These are phyloP conservation scores for Acromyrmex heyeri DNA, from an alignment of 1,140 invertebrate species.

Conservation along the genomic window DNA sequence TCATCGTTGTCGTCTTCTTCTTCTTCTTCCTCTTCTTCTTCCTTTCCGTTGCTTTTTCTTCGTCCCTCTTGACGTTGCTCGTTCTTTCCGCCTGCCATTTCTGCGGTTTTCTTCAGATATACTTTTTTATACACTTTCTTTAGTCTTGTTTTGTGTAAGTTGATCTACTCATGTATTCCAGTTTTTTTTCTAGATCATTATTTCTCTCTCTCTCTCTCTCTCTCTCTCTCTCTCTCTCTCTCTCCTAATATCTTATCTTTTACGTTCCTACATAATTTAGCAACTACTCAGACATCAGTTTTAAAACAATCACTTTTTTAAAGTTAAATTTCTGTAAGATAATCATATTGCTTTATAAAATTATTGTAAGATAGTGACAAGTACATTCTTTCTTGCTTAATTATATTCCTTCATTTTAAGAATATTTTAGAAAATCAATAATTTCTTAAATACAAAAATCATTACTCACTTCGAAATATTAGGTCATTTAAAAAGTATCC, in stretches of 20 bases:
- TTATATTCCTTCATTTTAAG: not conserved
- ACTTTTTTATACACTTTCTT: not conserved
- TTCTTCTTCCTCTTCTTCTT: not conserved
- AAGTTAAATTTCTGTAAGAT: not conserved
- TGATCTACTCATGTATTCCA: conserved; percentile 29
- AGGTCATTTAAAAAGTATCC: too few relatives aligned
- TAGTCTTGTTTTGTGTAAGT: conserved; percentile 13
- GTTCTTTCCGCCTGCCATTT: conserved; percentile 13
- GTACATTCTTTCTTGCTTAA: not conserved
- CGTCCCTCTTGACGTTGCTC: not conserved
- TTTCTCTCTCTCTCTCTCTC: conserved; percentile 9
- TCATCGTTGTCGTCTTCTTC: not conserved
- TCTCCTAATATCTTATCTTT: not conserved
- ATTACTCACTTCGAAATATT: not conserved
- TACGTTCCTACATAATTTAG: not conserved
- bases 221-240: conserved; percentile 7
- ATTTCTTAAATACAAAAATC: not conserved
- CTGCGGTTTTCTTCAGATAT: conserved; percentile 39
- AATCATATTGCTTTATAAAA: not conserved
- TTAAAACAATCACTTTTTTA: not conserved
- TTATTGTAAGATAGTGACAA: not conserved
- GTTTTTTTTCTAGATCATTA: conserved; percentile 16
- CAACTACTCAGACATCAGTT: not conserved
- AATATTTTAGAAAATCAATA: not conserved
- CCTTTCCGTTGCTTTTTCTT: not conserved